phyloP scores from a whole-genome alignment of 2,113 vertebrate genomes.

The Oreocharis arfaki region DNA sequence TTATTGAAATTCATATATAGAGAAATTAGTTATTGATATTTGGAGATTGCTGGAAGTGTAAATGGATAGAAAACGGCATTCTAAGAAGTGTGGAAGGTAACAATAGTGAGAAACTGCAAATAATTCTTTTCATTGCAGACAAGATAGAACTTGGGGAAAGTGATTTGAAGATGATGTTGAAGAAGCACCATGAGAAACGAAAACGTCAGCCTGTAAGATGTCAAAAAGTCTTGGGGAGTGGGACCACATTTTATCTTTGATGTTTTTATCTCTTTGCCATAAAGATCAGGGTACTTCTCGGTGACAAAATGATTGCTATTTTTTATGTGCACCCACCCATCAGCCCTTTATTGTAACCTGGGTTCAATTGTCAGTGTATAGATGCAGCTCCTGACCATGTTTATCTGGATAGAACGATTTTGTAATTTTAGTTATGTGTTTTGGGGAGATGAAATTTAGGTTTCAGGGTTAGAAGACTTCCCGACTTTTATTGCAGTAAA shows the following conservation, averaged over 20 bases:
- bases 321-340: background rate
- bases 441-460: background rate
- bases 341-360: background rate
- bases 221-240: background rate
- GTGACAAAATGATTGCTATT: background rate
- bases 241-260: background rate
- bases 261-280: background rate
- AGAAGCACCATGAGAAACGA: slow-evolving; percentile 90
- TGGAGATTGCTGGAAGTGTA: background rate
- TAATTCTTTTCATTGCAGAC: slow-evolving; percentile 71
- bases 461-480: background rate
- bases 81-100: background rate
- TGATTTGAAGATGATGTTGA: slow-evolving; percentile 88
- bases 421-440: background rate
- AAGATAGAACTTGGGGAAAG: slow-evolving; percentile 87
- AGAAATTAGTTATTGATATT: background rate
- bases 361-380: background rate
- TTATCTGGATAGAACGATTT: background rate
- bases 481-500: background rate
- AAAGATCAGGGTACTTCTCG: background rate
- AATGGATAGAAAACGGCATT: background rate
- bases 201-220: slow-evolving; percentile 89
- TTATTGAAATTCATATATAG: background rate
- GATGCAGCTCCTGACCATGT: background rate
- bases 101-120: background rate